Evolutionary conservation across 2,113 vertebrate genomes (phyloP).

Genomic region (Amphiprion percula): DNA sequence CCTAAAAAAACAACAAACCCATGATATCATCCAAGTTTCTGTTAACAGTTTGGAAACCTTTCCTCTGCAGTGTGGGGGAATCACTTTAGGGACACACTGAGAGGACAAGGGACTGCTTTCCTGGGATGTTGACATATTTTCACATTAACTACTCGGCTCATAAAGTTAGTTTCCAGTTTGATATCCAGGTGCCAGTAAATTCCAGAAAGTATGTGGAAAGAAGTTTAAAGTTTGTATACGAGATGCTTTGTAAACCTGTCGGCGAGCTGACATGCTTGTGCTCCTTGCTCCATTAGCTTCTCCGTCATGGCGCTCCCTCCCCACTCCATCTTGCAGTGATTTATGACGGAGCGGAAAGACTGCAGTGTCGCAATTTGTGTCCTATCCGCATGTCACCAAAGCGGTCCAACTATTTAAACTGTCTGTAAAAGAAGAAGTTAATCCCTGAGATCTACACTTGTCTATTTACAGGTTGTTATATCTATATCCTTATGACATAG

Average conservation of each 20-base stretch:
- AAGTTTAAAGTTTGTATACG: constrained; percentile 53
- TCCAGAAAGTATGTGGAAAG: constrained; percentile 48
- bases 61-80: background rate
- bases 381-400: constrained; percentile 41
- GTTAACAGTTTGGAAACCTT: background rate
- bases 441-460: background rate
- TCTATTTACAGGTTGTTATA: background rate
- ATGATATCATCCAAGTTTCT: background rate
- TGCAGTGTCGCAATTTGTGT: constrained; percentile 54
- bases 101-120: background rate
- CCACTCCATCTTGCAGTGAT: constrained; percentile 46
- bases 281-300: constrained; percentile 53
- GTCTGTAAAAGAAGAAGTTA: constrained; percentile 31
- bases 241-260: constrained; percentile 60
- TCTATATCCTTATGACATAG: background rate
- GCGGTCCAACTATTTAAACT: constrained; percentile 26
- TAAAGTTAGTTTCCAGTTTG: constrained; percentile 47
- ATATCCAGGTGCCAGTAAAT: constrained; percentile 35
- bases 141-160: background rate
- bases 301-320: constrained; percentile 35
- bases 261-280: constrained; percentile 43
- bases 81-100: background rate
- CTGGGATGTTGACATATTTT: background rate
- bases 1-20: background rate
- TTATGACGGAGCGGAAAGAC: constrained; percentile 61